phyloP scores from a whole-genome alignment of 2,797 vertebrate species.

The Syngnathus rostellatus region DNA sequence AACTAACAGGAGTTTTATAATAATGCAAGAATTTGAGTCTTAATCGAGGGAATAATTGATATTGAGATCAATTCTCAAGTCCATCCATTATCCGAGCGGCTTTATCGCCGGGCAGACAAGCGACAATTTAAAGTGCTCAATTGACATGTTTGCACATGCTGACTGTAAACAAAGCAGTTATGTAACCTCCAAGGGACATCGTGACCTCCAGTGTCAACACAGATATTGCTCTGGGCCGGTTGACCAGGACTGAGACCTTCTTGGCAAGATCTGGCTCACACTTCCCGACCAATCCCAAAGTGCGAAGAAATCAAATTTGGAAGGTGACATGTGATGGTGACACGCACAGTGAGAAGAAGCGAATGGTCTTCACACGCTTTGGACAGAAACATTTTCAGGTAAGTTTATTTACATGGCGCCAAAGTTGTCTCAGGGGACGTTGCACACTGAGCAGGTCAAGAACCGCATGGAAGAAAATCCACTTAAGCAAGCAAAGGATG shows the following conservation, averaged over 20 bases:
- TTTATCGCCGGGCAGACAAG: too few relatives aligned
- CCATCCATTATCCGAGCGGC: too few relatives aligned
- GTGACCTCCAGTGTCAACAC: slow-evolving; percentile 38
- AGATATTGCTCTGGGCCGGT: slow-evolving; percentile 25
- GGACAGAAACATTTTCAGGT: neutral
- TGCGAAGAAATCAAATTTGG: neutral
- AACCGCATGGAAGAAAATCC: too few relatives aligned
- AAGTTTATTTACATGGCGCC: neutral
- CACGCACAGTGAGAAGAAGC: neutral
- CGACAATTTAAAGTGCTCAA: too few relatives aligned
- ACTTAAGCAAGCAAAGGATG: too few relatives aligned
- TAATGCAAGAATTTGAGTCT: too few relatives aligned
- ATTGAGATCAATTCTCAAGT: too few relatives aligned
- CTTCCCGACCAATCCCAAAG: slow-evolving; percentile 36
- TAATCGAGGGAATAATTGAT: too few relatives aligned
- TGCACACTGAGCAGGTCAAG: neutral
- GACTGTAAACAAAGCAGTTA: slow-evolving; percentile 65
- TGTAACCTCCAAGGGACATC: slow-evolving; percentile 46
- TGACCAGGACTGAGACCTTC: slow-evolving; percentile 12
- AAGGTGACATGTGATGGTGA: neutral
- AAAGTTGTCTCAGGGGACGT: neutral
- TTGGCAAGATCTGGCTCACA: slow-evolving; percentile 46
- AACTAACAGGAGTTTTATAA: too few relatives aligned
- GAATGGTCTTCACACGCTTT: neutral
- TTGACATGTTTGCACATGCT: slow-evolving; percentile 34